Percentiles rank a stretch among this genome's conserved stretches.
Conservation (phyloP, 2,888 invertebrate genomes). For the Ochlodes sylvanus region DNA sequence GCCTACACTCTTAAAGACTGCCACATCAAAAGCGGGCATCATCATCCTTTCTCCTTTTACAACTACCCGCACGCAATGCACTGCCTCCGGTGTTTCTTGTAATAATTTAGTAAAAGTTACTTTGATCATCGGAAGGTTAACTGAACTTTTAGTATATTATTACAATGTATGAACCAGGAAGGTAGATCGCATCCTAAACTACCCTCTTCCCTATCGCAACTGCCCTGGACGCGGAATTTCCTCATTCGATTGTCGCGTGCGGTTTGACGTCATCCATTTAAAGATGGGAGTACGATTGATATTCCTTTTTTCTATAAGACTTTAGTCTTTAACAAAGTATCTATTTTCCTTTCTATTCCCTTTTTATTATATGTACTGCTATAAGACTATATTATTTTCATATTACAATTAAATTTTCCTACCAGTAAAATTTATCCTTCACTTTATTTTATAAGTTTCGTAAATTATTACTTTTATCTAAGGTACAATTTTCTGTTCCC, state of each 20-base stretch:
- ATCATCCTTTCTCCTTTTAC: too few relatives aligned
- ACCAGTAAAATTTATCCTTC: neutral
- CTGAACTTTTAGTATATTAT: too few relatives aligned
- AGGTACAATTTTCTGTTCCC: neutral
- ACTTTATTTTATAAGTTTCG: neutral
- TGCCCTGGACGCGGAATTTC: neutral
- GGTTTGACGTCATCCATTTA: neutral
- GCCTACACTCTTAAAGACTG: too few relatives aligned
- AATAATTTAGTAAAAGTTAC: too few relatives aligned
- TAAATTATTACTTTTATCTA: neutral
- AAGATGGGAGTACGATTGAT: neutral
- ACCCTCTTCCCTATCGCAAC: neutral
- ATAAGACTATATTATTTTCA: neutral
- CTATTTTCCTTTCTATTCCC: neutral
- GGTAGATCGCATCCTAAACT: neutral
- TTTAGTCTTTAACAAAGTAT: neutral
- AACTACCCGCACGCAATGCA: too few relatives aligned
- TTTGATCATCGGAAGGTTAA: too few relatives aligned
- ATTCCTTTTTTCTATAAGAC: slow-evolving; percentile 1
- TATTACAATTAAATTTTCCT: too few relatives aligned
- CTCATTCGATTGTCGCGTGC: neutral
- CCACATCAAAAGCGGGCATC: too few relatives aligned
- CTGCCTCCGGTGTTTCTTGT: too few relatives aligned
- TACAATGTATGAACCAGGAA: neutral
- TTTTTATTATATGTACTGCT: neutral